Evolutionary conservation across 1,140 invertebrate species (phyloP).

Genomic region (Planococcus citri): DNA sequence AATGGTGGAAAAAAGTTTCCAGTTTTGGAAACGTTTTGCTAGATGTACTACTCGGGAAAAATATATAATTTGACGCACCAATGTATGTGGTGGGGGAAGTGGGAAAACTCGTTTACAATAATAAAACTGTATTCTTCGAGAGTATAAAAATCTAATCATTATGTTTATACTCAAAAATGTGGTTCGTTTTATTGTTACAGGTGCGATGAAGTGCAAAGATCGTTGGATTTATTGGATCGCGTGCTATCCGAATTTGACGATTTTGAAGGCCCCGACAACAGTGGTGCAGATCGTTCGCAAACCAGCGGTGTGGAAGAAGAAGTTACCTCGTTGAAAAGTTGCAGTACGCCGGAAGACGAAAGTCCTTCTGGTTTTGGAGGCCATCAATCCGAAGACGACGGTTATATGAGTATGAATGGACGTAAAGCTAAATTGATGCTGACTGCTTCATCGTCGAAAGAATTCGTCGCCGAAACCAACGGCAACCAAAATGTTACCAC

Average conservation of each 20-base stretch:
- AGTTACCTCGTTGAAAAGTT: conserved; percentile 21
- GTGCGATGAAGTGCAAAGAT: conserved; percentile 67
- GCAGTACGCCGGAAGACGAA: conserved; percentile 48
- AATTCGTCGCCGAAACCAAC: neutral
- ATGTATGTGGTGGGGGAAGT: no score
- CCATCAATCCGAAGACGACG: conserved; percentile 74
- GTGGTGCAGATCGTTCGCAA: conserved; percentile 29
- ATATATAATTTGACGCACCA: neutral
- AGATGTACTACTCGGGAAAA: no score
- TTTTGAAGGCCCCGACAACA: conserved; percentile 41
- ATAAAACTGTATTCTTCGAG: neutral
- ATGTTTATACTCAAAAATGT: neutral
- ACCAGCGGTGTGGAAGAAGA: neutral
- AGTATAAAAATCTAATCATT: neutral
- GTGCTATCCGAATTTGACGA: conserved; percentile 80
- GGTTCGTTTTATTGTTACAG: conserved; percentile 39
- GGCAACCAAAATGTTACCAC: neutral
- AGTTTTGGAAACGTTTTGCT: neutral
- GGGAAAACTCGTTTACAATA: no score
- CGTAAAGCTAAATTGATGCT: conserved; percentile 38
- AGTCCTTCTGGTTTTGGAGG: conserved; percentile 49
- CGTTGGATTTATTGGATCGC: conserved; percentile 68
- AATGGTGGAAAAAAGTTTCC: neutral
- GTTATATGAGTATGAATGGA: conserved; percentile 79
- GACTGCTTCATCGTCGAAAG: conserved; percentile 15